Evolutionary conservation across 2,888 invertebrate genomes (phyloP).

Genomic region (Xanthostigma xanthostigma): DNA sequence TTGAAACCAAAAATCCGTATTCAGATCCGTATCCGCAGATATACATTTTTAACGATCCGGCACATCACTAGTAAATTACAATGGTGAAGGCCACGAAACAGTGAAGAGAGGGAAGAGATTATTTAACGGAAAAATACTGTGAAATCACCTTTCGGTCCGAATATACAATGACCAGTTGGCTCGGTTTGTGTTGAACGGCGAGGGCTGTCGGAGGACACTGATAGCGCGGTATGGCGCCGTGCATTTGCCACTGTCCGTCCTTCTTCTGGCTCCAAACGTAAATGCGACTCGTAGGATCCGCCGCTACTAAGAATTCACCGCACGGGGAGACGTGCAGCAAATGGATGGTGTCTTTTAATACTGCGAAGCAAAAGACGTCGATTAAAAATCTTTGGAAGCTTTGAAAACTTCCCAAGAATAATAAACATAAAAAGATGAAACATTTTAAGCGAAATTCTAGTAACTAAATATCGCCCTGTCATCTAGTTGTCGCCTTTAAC

Average conservation of each 20-base stretch:
- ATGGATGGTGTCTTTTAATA: slow-evolving; percentile 39
- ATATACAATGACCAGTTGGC: slow-evolving; percentile 54
- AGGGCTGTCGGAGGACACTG: slow-evolving; percentile 55
- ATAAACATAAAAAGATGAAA: slow-evolving; percentile 18
- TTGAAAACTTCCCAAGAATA: no score
- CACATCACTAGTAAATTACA: no score
- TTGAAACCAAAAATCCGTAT: no score
- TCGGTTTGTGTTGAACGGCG: slow-evolving; percentile 41
- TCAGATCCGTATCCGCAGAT: no score
- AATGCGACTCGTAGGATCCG: slow-evolving; percentile 49
- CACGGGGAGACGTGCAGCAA: slow-evolving; percentile 34
- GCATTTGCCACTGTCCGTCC: slow-evolving; percentile 25
- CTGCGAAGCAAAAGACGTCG: slow-evolving; percentile 24
- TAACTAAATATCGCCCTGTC: no score
- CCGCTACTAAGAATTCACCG: slow-evolving; percentile 47
- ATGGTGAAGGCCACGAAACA: no score
- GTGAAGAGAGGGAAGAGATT: no score
- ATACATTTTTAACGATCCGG: no score
- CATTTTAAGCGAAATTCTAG: neutral
- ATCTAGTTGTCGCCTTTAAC: no score
- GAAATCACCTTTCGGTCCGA: slow-evolving; percentile 58
- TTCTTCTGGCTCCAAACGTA: slow-evolving; percentile 38
- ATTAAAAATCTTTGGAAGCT: no score
- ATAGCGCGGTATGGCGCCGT: slow-evolving; percentile 54
- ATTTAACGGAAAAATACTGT: no score